These are phyloP conservation scores for Mellivora capensis DNA, from an alignment of 2,113 vertebrate species.

Conservation along the genomic window DNA sequence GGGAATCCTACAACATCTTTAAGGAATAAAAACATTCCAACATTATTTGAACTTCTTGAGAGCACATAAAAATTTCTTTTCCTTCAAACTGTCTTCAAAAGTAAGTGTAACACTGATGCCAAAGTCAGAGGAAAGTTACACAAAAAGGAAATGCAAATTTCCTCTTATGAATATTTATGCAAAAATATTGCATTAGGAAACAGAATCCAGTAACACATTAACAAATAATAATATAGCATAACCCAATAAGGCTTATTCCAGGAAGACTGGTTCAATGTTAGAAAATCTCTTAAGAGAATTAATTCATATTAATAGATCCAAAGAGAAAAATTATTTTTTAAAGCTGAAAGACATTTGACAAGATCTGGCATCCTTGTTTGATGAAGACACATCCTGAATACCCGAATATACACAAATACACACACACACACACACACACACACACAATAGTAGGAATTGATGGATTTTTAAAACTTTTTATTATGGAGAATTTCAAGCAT, in stretches of 20 bases:
- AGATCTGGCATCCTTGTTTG: not conserved
- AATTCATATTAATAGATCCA: not conserved
- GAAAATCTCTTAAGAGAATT: not conserved
- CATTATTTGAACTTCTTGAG: not conserved
- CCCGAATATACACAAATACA: not conserved
- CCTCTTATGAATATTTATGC: not conserved
- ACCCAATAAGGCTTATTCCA: not conserved
- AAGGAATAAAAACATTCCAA: not conserved
- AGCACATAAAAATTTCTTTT: not conserved
- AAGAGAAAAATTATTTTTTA: not conserved
- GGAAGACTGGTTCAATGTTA: not conserved
- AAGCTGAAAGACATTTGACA: not conserved
- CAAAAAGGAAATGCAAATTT: not conserved
- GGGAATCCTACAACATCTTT: not conserved
- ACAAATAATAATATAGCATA: not conserved
- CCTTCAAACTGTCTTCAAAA: not conserved
- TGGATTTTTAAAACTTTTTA: not conserved
- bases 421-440: not conserved
- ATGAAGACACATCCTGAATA: not conserved
- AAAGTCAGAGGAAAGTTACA: not conserved
- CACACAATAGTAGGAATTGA: not conserved
- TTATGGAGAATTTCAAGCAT: not conserved
- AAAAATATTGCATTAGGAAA: not conserved
- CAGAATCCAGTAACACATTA: not conserved
- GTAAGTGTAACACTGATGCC: not conserved